Percentiles rank a stretch among this genome's conserved stretches.
These are phyloP conservation scores for Cervus canadensis DNA, from an alignment of 2,113 vertebrate species.

Conservation along the genomic window DNA sequence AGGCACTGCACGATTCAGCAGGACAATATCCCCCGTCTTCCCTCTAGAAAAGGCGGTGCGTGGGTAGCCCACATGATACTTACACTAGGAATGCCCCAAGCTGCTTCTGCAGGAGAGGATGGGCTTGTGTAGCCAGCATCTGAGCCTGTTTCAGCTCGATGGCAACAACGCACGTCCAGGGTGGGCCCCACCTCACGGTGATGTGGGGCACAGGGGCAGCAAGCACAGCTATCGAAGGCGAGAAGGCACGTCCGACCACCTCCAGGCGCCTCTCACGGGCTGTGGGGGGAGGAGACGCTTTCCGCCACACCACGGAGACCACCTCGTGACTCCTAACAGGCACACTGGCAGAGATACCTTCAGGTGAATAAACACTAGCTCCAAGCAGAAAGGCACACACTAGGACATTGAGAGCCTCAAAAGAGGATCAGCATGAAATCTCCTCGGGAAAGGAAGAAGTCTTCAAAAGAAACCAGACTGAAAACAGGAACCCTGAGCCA, in stretches of 20 bases:
- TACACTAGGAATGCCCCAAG: neutral
- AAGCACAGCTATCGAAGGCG: neutral
- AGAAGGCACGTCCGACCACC: neutral
- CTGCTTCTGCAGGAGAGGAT: neutral
- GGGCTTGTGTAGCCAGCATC: neutral
- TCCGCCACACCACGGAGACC: neutral
- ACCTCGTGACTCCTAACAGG: neutral
- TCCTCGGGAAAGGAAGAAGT: neutral
- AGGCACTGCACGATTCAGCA: neutral
- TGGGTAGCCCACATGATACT: neutral
- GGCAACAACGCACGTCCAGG: neutral
- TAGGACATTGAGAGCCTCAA: neutral
- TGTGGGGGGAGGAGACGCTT: neutral
- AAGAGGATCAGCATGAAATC: neutral
- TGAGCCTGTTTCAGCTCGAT: neutral
- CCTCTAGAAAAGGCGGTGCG: neutral
- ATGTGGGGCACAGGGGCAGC: neutral
- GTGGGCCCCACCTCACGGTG: too few species aligned
- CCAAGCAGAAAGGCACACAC: neutral
- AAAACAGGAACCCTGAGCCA: neutral
- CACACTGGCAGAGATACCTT: neutral
- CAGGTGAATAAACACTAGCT: neutral
- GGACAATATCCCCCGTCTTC: neutral
- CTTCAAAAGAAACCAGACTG: neutral
- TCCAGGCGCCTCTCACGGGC: neutral